Base-by-base conservation (phyloP, 2,113 vertebrate genomes). In the Mus pahari region DNA sequence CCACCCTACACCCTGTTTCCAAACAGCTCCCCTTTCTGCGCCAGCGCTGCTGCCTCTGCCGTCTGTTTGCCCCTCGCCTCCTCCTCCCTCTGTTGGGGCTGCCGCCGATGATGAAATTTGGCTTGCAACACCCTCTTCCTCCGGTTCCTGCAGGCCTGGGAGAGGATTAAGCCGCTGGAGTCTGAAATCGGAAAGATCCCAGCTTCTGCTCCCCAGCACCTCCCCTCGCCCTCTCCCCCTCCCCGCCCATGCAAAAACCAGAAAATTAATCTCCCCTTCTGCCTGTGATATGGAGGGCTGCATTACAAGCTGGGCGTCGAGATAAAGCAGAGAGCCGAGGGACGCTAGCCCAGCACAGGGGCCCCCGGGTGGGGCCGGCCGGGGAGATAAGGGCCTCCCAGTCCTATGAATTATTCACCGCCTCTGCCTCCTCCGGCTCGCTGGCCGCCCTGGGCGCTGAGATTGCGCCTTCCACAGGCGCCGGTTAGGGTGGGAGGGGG, bases 241-340 rank as follows among this genome's bases (percentile, higher is more conserved):
- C 95, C 97, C 96, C 82, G 73, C 97, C 97, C 97, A 97, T 97
- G 97, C 97, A 97, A 97, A 97, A 97, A 64, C 97, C 96, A 97
- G 97, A 98, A 98, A 98, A 98, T 98, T 98, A 98, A 98, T 98
- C 97, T 98, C 97, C 97, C 97, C 94, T 96, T 96, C 96, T 96
- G 97, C 97, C 90, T 93, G 97, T 92, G 97, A 98, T 97, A 97
- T 75, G 97, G 97, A 92, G 97, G 96, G 97, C 97, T 97, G 96
- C 97, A 87, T 97, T 97, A 97, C 97, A 98, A 97, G 97, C 97
- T 98, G 97, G 97, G 97, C 89, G 94, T 94, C 55, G 94, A 98
- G 97, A 98, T 98, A 98, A 98, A 98, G 96, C 94, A 0, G 89
- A 96, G 94, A 96, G 94, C 97, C 78, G 77, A 93, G 86, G 97